Evolutionary conservation across 2,113 vertebrate species (phyloP), one percentile per base, ranked within the genome.

Genomic region (Sinocyclocheilus maitianheensis): DNA sequence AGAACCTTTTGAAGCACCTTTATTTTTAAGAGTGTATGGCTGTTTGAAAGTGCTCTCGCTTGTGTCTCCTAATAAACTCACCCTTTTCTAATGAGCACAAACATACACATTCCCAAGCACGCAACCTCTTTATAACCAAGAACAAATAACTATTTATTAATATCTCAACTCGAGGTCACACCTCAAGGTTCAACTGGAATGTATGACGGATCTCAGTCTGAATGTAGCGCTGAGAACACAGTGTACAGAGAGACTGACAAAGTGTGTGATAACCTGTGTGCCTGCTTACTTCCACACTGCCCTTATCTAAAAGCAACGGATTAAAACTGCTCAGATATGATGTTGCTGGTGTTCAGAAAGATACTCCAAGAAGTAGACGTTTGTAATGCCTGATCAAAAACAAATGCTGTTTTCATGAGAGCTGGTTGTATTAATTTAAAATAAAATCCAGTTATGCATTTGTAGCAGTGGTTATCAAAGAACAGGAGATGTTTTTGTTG

Each of bases 201-300:
- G 37, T 43, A 74, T 37, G 67, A 71, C 10, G 18, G 65, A 69
- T 18, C 26, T 34, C 26, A 71, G 30, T 71, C 30, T 37, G 65
- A 8, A 34, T 18, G 65, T 55, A 18, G 53, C 14, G 1, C 4
- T 0, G 16, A 55, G 53, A 55, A 55, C 60, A 63, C 60, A 63
- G 60, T 72, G 46, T 71, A 53, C 81, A 13, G 65, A 12, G 26
- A 69, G 14, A 63, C 34, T 30, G 24, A 63, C n/a, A 30, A 7
- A 65, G 34, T 34, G 53, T 48, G 83, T 22, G 20, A 76, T 84
- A 62, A 84, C 72, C 40, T 34, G 67, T n/a, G 53, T 55, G 81
- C 30, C 26, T n/a, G 81, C 12, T 53, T 55, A 71, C 34, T 60
- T 62, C 24, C 43, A 62, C 71, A 79, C 18, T 0, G 11, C 10